Evolutionary conservation across 92 coral and sea anemone species (phyloP), one percentile per base, ranked within the genome.

Genomic region (Phenganax subtilis): DNA sequence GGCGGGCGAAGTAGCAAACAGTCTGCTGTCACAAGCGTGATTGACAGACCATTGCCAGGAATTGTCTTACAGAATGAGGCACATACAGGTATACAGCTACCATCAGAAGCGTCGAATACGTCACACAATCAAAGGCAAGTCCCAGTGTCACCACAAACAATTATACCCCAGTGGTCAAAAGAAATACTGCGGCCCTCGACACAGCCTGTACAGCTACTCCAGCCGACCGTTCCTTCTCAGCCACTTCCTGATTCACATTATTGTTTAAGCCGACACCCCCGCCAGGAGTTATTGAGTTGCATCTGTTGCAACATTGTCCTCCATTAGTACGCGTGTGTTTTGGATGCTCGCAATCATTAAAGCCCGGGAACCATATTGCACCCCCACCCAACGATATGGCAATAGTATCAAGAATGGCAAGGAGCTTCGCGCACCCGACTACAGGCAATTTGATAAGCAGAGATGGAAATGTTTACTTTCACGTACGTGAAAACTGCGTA

Each of bases 1-100:
- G 85, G 87, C 16, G 62, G 53, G 16, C 82, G 80, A 16, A 81
- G 82, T 55, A 52, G 29, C 52, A 54, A 58, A 54, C 57, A 31
- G 27, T 81, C 85, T 55, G 81, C 57, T 55, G 67, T 51, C 28
- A 76, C 70, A 44, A 76, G 27, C 31, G 62, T 76, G 54, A 30
- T 76, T 16, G 81, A 76, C 37, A 54, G 81, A 59, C 65, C 65
- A 59, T 59, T 59, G 47, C 47, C 47, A 5, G 47, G 47, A 37
- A 37, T 1, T 37, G 47, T 37, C 47, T 37, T 37, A 37, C 47
- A 37, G 47, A 37, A 37, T 37, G 47, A 37, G 47, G 47, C 47
- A 37, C 47, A 37, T 37, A 5, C 47, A 37, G 47, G 47, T 37
- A 2, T 37, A 37, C 47, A 37, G 47, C 47, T 37, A 37, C 47